phyloP scores from a whole-genome alignment of 1,140 invertebrate genomes.

The Drosophila ironensis region DNA sequence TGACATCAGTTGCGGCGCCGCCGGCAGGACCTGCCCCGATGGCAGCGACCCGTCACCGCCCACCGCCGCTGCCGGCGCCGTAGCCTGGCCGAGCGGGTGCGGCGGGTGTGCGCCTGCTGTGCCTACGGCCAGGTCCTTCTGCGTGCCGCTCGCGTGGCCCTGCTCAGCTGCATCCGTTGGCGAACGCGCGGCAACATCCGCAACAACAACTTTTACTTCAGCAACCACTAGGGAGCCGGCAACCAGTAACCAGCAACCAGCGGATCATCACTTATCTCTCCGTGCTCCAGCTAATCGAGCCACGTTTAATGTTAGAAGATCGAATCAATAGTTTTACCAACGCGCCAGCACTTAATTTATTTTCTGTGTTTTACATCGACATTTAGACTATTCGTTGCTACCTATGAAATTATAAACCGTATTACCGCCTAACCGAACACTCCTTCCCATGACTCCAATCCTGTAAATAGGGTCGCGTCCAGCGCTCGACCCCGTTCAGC shows the following conservation, averaged over 20 bases:
- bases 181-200: slow-evolving; percentile 69
- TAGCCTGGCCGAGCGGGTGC: slow-evolving; percentile 59
- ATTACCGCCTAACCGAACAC: slow-evolving; percentile 33
- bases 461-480: slow-evolving; percentile 36
- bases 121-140: slow-evolving; percentile 63
- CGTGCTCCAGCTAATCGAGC: slow-evolving; percentile 15
- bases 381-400: slow-evolving; percentile 68
- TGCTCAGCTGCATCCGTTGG: slow-evolving; percentile 70
- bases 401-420: slow-evolving; percentile 65
- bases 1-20: slow-evolving; percentile 68
- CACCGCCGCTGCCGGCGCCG: slow-evolving; percentile 62
- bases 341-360: slow-evolving; percentile 64
- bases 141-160: slow-evolving; percentile 58
- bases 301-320: slow-evolving; percentile 53
- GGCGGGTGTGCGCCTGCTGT: slow-evolving; percentile 66
- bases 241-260: slow-evolving; percentile 4
- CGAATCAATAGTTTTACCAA: slow-evolving; percentile 58
- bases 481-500: slow-evolving; percentile 27
- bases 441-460: slow-evolving; percentile 31
- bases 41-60: slow-evolving; percentile 44
- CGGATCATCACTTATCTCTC: background rate
- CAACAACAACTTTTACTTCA: slow-evolving; percentile 74
- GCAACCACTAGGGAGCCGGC: slow-evolving; percentile 47
- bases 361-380: slow-evolving; percentile 73
- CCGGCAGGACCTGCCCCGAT: slow-evolving; percentile 67